A percentile compares a stretch with the other conserved stretches of the same genome.
phyloP scores from a whole-genome alignment of 2,113 vertebrate genomes.

The Eudorcas thomsonii region DNA sequence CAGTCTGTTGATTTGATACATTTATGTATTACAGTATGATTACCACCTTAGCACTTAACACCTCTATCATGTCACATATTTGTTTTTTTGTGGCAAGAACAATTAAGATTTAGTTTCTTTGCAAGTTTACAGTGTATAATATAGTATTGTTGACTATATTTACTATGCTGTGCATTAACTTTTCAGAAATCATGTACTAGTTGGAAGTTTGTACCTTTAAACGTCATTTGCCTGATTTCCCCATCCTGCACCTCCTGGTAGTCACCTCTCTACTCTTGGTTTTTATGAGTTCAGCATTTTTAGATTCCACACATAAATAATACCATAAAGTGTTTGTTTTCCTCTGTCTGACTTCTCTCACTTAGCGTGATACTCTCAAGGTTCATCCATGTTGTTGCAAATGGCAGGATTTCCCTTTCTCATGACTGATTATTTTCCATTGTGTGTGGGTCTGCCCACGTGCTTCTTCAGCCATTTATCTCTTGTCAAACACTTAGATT shows the following conservation, averaged over 20 bases:
- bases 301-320: neutral
- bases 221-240: neutral
- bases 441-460: neutral
- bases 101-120: neutral
- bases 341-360: neutral
- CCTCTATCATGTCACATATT: neutral
- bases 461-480: neutral
- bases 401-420: neutral
- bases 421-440: neutral
- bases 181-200: neutral
- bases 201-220: neutral
- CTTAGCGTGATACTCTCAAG: neutral
- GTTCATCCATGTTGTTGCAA: neutral
- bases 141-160: neutral
- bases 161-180: neutral
- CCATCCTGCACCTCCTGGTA: neutral
- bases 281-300: neutral
- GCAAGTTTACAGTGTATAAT: neutral
- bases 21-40: neutral
- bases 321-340: neutral
- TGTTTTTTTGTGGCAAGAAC: neutral
- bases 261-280: neutral
- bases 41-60: neutral
- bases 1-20: neutral
- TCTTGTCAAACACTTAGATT: neutral